Conservation (phyloP, 2,113 vertebrate genomes). For the Tupaia chinensis region DNA sequence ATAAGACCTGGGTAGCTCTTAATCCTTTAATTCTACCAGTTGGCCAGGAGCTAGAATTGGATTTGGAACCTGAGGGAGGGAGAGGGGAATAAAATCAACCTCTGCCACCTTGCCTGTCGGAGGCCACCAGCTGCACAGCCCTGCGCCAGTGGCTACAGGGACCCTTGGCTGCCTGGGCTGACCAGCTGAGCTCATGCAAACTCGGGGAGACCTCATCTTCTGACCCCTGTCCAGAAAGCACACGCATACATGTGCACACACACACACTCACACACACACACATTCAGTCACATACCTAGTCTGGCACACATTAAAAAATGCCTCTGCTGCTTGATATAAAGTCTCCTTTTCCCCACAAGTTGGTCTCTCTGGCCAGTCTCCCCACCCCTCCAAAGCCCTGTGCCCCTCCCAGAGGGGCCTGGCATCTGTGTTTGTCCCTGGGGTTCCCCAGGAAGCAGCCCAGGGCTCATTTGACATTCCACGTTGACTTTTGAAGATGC, state of each 20-base stretch:
- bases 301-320: neutral
- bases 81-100: slow-evolving; percentile 69
- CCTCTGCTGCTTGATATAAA: neutral
- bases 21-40: slow-evolving; percentile 83
- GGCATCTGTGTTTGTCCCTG: neutral
- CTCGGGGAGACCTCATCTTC: neutral
- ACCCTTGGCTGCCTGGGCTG: neutral
- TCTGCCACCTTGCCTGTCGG: slow-evolving; percentile 69
- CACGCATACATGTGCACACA: too few species aligned
- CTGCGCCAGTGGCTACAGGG: neutral
- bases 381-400: neutral
- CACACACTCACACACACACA: neutral
- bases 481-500: slow-evolving; percentile 71
- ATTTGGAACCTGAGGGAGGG: slow-evolving; percentile 75
- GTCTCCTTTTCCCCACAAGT: neutral
- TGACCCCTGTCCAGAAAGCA: neutral
- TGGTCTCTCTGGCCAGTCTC: neutral
- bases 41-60: slow-evolving; percentile 82
- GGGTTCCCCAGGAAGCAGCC: slow-evolving; percentile 54
- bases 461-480: slow-evolving; percentile 55
- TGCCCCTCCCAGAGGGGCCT: neutral
- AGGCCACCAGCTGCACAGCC: neutral
- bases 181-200: neutral
- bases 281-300: too few species aligned
- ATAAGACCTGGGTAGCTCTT: slow-evolving; percentile 82